Percentiles rank a stretch among this genome's conserved stretches.
Conservation (phyloP, 2,797 vertebrate genomes). For the Tenualosa ilisha region DNA sequence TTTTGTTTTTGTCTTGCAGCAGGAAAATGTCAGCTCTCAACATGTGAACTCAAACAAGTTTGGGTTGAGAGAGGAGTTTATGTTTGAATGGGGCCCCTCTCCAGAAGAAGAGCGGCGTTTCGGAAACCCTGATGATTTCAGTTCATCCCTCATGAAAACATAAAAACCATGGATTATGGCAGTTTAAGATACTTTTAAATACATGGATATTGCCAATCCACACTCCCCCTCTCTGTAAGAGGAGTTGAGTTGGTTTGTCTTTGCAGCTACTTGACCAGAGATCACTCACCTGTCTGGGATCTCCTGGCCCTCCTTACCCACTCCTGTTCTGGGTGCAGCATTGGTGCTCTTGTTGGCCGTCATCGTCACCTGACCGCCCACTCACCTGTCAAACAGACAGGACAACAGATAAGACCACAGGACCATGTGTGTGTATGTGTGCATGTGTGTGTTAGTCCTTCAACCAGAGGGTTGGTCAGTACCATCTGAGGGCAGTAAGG, state of each 20-base stretch:
- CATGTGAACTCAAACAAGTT: conserved; percentile 62
- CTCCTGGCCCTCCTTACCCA: conserved; percentile 84
- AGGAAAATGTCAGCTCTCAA: conserved; percentile 58
- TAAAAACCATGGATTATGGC: not conserved
- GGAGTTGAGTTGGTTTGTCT: not conserved
- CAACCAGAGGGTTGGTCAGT: too few species aligned
- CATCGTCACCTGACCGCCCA: conserved; percentile 84
- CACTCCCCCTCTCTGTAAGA: not conserved
- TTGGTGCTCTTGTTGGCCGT: conserved; percentile 97
- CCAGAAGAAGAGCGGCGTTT: conserved; percentile 57
- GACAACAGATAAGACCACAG: conserved; percentile 14
- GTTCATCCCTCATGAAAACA: conserved; percentile 39
- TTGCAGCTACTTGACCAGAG: not conserved
- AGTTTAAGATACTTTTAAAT: not conserved
- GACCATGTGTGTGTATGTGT: too few species aligned
- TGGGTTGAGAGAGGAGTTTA: conserved; percentile 52
- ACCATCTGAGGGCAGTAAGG: too few species aligned
- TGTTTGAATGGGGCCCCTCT: conserved; percentile 51
- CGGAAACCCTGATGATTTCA: conserved; percentile 44
- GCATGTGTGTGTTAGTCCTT: too few species aligned
- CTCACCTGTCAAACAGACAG: conserved; percentile 75
- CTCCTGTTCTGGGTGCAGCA: conserved; percentile 84
- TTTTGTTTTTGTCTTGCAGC: conserved; percentile 51
- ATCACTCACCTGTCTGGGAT: conserved; percentile 87
- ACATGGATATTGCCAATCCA: not conserved